Conservation (phyloP, 2,888 invertebrate species). For the Pseudanteris insignis region DNA sequence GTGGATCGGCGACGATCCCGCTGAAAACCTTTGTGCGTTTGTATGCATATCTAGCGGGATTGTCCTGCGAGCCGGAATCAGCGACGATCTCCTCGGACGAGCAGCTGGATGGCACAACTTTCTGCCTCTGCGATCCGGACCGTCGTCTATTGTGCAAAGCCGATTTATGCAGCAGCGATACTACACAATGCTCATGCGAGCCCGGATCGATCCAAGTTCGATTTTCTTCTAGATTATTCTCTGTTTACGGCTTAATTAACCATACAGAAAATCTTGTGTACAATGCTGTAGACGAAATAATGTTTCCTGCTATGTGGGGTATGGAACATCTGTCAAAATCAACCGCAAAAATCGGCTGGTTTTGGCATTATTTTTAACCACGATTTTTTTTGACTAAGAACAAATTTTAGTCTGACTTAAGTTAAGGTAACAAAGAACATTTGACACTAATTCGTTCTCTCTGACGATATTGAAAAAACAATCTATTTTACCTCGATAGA, state of each 20-base stretch:
- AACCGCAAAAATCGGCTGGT: too few species aligned
- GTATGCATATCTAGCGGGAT: constrained; percentile 56
- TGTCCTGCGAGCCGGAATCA: constrained; percentile 52
- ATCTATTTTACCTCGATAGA: too few species aligned
- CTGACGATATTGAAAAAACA: too few species aligned
- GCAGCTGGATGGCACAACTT: constrained; percentile 2
- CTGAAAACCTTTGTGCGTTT: constrained; percentile 71
- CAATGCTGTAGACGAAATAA: too few species aligned
- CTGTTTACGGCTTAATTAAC: neutral
- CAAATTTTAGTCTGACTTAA: too few species aligned
- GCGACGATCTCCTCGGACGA: constrained; percentile 6
- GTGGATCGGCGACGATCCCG: constrained; percentile 79
- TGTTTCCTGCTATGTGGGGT: too few species aligned
- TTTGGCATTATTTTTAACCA: too few species aligned
- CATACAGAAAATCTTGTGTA: too few species aligned
- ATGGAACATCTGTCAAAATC: too few species aligned
- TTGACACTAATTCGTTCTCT: too few species aligned
- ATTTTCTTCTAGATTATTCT: neutral
- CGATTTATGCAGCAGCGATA: constrained; percentile 14
- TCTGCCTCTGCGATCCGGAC: constrained; percentile 17
- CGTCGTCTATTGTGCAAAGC: constrained; percentile 7
- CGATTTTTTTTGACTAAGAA: too few species aligned
- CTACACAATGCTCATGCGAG: constrained; percentile 9
- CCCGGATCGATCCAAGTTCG: constrained; percentile 7
- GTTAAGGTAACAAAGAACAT: too few species aligned